These are phyloP conservation scores for Mormyrops attenuatus DNA, from an alignment of 2,797 vertebrate species.

Conservation along the genomic window DNA sequence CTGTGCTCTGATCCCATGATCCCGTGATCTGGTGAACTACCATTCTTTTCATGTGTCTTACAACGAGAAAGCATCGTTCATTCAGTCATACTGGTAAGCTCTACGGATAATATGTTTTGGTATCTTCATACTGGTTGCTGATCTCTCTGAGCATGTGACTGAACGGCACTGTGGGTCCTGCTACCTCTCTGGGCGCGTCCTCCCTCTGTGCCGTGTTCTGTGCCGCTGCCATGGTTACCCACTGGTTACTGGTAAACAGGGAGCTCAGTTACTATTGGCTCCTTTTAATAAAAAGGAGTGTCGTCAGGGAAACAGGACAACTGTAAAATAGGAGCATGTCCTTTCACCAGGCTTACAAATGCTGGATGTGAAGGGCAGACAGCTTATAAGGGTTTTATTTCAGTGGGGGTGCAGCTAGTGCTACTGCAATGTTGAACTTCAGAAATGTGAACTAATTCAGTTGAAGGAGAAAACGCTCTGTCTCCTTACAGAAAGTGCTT, in stretches of 20 bases:
- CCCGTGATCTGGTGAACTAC: not conserved
- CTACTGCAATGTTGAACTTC: not conserved
- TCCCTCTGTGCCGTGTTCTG: conserved; percentile 23
- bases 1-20: not conserved
- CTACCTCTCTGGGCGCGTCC: not conserved
- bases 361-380: not conserved
- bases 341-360: not conserved
- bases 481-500: not conserved
- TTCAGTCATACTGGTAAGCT: not conserved
- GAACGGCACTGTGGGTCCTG: not conserved
- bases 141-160: not conserved
- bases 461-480: not conserved
- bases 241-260: conserved; percentile 62
- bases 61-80: not conserved
- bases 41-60: not conserved
- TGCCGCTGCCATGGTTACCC: conserved; percentile 53
- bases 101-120: not conserved
- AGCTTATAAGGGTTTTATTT: not conserved
- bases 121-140: not conserved
- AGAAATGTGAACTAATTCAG: not conserved
- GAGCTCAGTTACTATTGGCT: conserved; percentile 37
- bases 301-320: conserved; percentile 60
- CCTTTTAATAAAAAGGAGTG: conserved; percentile 36
- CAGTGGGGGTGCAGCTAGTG: not conserved
- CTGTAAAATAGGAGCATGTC: conserved; percentile 19